Percentiles rank a stretch among this genome's conserved stretches.
Evolutionary conservation across 2,888 invertebrate genomes (phyloP).

Genomic region (Caenorhabditis sp.): DNA sequence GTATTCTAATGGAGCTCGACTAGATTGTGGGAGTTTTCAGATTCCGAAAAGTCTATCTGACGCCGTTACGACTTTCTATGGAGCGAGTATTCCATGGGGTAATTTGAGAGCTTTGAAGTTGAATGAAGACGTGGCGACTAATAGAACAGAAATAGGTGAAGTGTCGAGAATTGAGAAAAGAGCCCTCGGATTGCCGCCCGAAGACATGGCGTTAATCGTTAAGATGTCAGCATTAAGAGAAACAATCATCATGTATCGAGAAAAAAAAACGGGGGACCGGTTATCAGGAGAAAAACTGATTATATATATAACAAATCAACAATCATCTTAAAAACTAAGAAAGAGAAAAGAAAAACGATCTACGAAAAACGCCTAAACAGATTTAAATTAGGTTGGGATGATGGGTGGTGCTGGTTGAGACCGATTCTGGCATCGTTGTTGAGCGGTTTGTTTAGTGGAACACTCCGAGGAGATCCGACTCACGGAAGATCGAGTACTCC

Average conservation of each 20-base stretch:
- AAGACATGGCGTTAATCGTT: no score
- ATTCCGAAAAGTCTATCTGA: constrained; percentile 43
- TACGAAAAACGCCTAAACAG: constrained; percentile 26
- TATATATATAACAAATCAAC: constrained; percentile 1
- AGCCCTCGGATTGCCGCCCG: no score
- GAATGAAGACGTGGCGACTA: constrained; percentile 58
- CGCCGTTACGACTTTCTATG: constrained; percentile 1
- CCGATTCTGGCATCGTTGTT: constrained; percentile 27
- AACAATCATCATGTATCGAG: no score
- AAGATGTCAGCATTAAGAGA: no score
- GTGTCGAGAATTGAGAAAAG: no score
- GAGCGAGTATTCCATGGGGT: constrained; percentile 51
- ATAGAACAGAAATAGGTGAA: no score
- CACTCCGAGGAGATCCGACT: constrained; percentile 96
- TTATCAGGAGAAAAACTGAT: not conserved
- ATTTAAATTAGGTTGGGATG: constrained; percentile 10
- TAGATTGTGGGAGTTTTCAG: constrained; percentile 47
- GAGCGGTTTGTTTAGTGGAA: constrained; percentile 70
- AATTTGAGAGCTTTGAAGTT: constrained; percentile 54
- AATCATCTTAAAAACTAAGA: not conserved
- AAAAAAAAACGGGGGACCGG: no score
- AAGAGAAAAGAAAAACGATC: not conserved
- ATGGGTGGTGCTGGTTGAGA: constrained; percentile 38
- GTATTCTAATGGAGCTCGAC: constrained; percentile 41
- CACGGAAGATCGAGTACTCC: constrained; percentile 95